phyloP scores from a whole-genome alignment of 2,797 vertebrate genomes.

The Macroramphosus scolopax region DNA sequence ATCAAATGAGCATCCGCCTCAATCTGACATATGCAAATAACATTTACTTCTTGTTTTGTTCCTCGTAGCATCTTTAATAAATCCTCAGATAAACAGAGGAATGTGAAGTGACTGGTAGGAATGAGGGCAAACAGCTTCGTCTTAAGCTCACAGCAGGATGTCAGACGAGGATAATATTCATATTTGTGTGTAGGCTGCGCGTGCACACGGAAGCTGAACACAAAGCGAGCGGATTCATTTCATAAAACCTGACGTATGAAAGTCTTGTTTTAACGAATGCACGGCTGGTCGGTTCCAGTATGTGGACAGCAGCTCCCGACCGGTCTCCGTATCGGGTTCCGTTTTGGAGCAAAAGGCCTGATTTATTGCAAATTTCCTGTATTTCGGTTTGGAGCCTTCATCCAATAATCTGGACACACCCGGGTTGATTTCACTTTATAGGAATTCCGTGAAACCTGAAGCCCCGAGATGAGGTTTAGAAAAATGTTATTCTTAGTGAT shows the following conservation, averaged over 20 bases:
- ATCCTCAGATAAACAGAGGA: background rate
- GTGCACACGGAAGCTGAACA: too few species aligned
- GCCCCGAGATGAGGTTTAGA: slow-evolving; percentile 50
- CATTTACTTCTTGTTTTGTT: too few species aligned
- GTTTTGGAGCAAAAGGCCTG: background rate
- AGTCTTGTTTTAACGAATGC: too few species aligned
- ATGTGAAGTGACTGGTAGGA: background rate
- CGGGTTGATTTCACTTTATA: slow-evolving; percentile 63
- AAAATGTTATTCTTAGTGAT: slow-evolving; percentile 53
- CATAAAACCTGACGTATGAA: too few species aligned
- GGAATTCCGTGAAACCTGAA: slow-evolving; percentile 67
- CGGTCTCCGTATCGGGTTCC: slow-evolving; percentile 5
- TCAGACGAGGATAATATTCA: too few species aligned
- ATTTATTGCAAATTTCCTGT: slow-evolving; percentile 29
- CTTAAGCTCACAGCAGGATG: background rate
- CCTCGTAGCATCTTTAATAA: too few species aligned
- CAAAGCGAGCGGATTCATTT: too few species aligned
- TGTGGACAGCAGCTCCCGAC: too few species aligned
- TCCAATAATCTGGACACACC: slow-evolving; percentile 51
- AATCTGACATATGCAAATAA: too few species aligned
- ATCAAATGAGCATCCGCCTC: too few species aligned
- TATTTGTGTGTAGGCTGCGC: too few species aligned
- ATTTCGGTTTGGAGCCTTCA: slow-evolving; percentile 32
- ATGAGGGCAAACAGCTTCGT: slow-evolving; percentile 5
- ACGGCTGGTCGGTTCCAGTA: too few species aligned